Evolutionary conservation across 2,113 vertebrate species (phyloP).

Genomic region (Nycticebus coucang): DNA sequence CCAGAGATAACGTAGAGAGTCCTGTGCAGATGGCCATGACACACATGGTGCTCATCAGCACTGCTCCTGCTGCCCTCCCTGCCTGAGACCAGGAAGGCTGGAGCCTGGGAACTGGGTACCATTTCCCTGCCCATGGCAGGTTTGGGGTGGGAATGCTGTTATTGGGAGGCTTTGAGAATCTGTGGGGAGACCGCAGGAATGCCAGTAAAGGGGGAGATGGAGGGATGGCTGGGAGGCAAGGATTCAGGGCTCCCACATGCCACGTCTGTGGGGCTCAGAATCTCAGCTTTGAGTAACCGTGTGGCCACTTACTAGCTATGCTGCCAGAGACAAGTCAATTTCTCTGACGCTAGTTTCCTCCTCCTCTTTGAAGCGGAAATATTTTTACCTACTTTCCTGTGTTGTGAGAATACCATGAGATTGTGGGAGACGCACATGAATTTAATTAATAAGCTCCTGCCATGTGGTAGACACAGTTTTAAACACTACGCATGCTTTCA

Average conservation of each 20-base stretch:
- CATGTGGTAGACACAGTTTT: not conserved
- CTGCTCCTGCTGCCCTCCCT: not conserved
- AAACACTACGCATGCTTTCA: fast-evolving
- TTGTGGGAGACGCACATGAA: not conserved
- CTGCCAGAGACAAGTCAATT: not conserved
- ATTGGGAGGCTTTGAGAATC: constrained; percentile 32
- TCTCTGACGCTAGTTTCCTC: not conserved
- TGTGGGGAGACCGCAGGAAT: constrained; percentile 69
- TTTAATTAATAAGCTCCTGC: not conserved
- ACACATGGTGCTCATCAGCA: not conserved
- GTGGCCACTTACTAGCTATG: not conserved
- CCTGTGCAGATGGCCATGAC: not conserved
- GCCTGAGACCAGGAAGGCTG: not conserved
- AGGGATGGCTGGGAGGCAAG: not conserved
- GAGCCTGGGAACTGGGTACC: not conserved
- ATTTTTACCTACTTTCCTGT: not conserved
- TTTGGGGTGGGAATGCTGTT: not conserved
- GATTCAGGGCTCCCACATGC: not conserved
- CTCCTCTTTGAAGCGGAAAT: not conserved
- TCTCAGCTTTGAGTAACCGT: not conserved
- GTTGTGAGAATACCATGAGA: not conserved
- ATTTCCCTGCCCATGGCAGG: not conserved
- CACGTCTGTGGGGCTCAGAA: not conserved
- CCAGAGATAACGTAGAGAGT: not conserved
- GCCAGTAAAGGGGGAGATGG: not conserved